Base-by-base conservation (phyloP, 2,797 vertebrate species). In the Gymnothorax javanicus region DNA sequence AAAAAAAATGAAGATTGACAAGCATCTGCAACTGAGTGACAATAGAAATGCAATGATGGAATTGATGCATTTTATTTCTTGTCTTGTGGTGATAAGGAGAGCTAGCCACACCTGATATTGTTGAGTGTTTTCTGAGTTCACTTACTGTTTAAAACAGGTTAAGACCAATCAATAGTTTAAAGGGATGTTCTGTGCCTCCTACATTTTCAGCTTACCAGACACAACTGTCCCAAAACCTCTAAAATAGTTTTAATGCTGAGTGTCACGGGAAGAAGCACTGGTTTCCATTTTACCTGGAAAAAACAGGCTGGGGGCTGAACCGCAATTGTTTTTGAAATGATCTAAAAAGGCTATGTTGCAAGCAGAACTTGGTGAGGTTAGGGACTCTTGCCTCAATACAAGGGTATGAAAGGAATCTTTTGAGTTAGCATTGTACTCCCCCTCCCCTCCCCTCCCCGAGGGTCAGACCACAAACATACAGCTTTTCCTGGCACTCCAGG, bases 401-500 rank as follows among this genome's bases (percentile, higher is more conserved):
- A 77, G 17, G 15, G 43, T 43, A 15, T 2, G 15, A 57, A 83
- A 83, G 52, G 81, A 20, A 12, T 64, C 57, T 54, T 5, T 20
- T 15, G 79, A 81, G 13, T 27, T 82, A n/a, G n/a, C 27, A n/a
- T 7, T 43, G 33, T 43, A 43, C 33, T 43, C 33, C 33, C 33
- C 33, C 33, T 2, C 33, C 33, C 2, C 33, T 43, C 56, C 82
- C 23, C 54, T 59, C 58, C 25, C n/a, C 4, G 33, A 56, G 12
- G 27, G 20, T 60, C 25, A 25, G 56, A 25, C 57, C 25, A 60
- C 43, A 23, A 56, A 92, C 95, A 93, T 77, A 94, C 96, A 67
- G 92, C 6, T 93, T 96, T 96, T 59, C 95, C 96, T 1, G 86
- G 6, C 59, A 88, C 27, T 33, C 95, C 96, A 7, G 83, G 0